Conservation (phyloP, 2,888 invertebrate species). For the Tineola bisselliella region DNA sequence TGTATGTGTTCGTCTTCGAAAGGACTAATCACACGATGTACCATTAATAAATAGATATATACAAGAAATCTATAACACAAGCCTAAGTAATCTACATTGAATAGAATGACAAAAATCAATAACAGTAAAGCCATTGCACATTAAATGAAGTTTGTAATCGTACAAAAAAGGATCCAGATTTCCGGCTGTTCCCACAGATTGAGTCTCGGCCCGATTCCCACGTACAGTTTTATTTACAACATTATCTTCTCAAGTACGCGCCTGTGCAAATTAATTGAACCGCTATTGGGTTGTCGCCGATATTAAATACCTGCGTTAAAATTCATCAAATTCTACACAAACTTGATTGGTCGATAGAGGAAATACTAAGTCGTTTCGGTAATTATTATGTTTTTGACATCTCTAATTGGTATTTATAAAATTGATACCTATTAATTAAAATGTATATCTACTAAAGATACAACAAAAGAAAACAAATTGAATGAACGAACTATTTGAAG, state of each 20-base stretch:
- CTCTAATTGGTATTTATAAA: background rate
- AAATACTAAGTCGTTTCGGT: background rate
- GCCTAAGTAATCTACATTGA: background rate
- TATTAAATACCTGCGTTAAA: constrained; percentile 36
- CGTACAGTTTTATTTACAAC: constrained; percentile 39
- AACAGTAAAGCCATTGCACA: background rate
- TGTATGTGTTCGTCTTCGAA: too few relatives aligned
- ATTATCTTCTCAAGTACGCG: constrained; percentile 40
- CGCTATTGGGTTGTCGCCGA: constrained; percentile 38
- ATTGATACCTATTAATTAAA: background rate
- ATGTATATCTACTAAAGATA: too few relatives aligned
- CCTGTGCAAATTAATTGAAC: constrained; percentile 43
- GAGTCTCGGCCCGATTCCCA: constrained; percentile 51
- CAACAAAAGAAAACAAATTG: too few relatives aligned
- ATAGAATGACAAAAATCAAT: background rate
- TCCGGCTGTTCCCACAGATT: constrained; percentile 45
- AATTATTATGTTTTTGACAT: constrained; percentile 8
- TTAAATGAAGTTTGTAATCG: background rate
- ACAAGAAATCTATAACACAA: too few relatives aligned
- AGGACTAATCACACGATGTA: too few relatives aligned
- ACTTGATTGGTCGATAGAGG: background rate
- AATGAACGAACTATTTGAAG: background rate
- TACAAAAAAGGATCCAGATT: constrained; percentile 41
- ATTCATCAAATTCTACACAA: constrained; percentile 34
- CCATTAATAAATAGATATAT: too few relatives aligned